phyloP scores from a whole-genome alignment of 2,797 vertebrate genomes.

The Tarsius wallacei region DNA sequence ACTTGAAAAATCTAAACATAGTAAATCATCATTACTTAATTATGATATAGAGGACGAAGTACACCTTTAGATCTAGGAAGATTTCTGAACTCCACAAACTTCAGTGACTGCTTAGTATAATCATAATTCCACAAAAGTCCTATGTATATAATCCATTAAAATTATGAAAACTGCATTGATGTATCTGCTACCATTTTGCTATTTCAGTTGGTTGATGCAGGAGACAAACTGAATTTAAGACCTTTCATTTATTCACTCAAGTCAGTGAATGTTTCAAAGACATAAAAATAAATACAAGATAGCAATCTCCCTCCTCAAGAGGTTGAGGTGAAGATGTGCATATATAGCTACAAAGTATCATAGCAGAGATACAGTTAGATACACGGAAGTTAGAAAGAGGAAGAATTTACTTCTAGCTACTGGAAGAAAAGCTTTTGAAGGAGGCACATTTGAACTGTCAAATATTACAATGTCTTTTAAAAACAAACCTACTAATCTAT shows the following conservation, averaged over 20 bases:
- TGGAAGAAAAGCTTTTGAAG: slow-evolving; percentile 46
- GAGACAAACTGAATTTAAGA: slow-evolving; percentile 21
- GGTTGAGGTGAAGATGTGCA: not conserved
- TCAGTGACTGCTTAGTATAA: slow-evolving; percentile 51
- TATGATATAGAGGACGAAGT: not conserved
- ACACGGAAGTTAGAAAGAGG: not conserved
- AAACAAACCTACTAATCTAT: slow-evolving; percentile 39
- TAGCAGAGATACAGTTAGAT: not conserved
- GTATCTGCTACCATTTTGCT: slow-evolving; percentile 20
- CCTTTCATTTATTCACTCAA: slow-evolving; percentile 59
- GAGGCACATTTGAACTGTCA: not conserved
- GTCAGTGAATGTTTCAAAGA: not conserved
- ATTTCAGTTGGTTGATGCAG: slow-evolving; percentile 26
- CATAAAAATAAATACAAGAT: slow-evolving; percentile 38
- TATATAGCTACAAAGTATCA: not conserved
- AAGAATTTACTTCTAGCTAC: not conserved
- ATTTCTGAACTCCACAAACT: slow-evolving; percentile 19
- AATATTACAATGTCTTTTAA: slow-evolving; percentile 37
- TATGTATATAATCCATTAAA: slow-evolving; percentile 8
- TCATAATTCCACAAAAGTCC: slow-evolving; percentile 38
- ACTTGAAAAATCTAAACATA: slow-evolving; percentile 47
- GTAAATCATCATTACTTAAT: slow-evolving; percentile 34
- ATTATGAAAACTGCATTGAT: not conserved
- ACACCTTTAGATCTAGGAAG: not conserved
- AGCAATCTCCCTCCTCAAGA: not conserved